These are phyloP conservation scores for Drosophila multiciliata DNA, from an alignment of 2,888 invertebrate genomes.

Conservation along the genomic window DNA sequence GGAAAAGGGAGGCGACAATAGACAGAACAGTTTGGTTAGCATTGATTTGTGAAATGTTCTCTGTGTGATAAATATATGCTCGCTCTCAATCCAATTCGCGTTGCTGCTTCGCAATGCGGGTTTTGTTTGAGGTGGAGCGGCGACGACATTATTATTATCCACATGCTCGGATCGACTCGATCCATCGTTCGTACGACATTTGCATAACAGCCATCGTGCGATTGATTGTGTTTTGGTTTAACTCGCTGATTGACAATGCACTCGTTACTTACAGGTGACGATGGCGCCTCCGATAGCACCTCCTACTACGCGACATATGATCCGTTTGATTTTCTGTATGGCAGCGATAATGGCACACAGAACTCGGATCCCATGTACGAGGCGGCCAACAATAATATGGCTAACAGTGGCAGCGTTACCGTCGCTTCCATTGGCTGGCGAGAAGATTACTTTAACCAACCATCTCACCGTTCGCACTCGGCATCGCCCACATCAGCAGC, in stretches of 20 bases:
- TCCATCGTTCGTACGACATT: slow-evolving; percentile 28
- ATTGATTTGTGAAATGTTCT: slow-evolving; percentile 65
- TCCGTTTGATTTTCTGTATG: slow-evolving; percentile 92
- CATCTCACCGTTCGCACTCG: slow-evolving; percentile 28
- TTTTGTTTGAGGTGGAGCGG: slow-evolving; percentile 7
- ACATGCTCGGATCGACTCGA: slow-evolving; percentile 29
- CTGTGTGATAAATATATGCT: slow-evolving; percentile 16
- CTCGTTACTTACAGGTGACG: slow-evolving; percentile 86
- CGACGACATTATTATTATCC: slow-evolving; percentile 65
- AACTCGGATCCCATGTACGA: slow-evolving; percentile 90
- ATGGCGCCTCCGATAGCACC: slow-evolving; percentile 87
- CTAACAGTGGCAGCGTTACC: slow-evolving; percentile 63
- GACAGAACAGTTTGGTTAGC: slow-evolving; percentile 57
- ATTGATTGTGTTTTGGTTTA: slow-evolving; percentile 31
- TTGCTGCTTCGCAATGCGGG: slow-evolving; percentile 16
- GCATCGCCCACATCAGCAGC: slow-evolving; percentile 23
- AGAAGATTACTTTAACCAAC: slow-evolving; percentile 63
- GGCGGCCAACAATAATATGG: slow-evolving; percentile 86
- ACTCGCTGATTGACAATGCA: slow-evolving; percentile 67
- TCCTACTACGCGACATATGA: slow-evolving; percentile 91
- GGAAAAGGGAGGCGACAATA: slow-evolving; percentile 11
- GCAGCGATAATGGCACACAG: slow-evolving; percentile 87
- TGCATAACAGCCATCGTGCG: slow-evolving; percentile 56
- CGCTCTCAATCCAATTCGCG: slow-evolving; percentile 6
- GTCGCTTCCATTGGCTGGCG: slow-evolving; percentile 84